These are phyloP conservation scores for Bimastos eiseni DNA, from an alignment of 2,888 invertebrate genomes.

Conservation along the genomic window DNA sequence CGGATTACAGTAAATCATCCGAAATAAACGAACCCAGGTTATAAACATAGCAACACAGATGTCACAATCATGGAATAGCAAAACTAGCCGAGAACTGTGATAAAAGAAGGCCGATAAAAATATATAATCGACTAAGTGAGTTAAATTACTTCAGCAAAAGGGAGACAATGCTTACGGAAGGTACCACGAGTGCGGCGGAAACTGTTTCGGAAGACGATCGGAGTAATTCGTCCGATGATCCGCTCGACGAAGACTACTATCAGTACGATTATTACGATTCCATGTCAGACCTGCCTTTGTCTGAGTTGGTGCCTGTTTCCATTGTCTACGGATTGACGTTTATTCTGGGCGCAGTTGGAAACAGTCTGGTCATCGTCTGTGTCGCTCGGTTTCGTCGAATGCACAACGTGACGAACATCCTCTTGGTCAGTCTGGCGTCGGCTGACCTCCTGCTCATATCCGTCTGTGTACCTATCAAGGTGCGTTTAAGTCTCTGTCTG, in stretches of 20 bases:
- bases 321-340: constrained; percentile 69
- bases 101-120: not conserved
- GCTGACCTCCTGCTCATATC: constrained; percentile 73
- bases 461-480: constrained; percentile 75
- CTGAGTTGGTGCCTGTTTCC: constrained; percentile 62
- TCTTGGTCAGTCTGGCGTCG: constrained; percentile 72
- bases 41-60: not conserved
- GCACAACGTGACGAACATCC: constrained; percentile 72
- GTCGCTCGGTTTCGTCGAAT: constrained; percentile 67
- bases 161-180: not conserved
- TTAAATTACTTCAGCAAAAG: not conserved
- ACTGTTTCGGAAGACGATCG: not conserved
- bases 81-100: not conserved
- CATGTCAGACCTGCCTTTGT: constrained; percentile 29
- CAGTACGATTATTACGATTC: constrained; percentile 64
- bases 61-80: not conserved
- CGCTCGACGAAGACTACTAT: constrained; percentile 16
- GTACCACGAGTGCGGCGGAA: not conserved
- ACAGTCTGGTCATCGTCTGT: constrained; percentile 67
- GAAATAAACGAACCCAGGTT: not conserved
- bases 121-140: not conserved
- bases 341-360: constrained; percentile 69
- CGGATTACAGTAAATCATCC: not conserved
- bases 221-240: not conserved
- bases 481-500: constrained; percentile 57